phyloP scores from a whole-genome alignment of 2,888 invertebrate genomes.

The Eilema caniola region DNA sequence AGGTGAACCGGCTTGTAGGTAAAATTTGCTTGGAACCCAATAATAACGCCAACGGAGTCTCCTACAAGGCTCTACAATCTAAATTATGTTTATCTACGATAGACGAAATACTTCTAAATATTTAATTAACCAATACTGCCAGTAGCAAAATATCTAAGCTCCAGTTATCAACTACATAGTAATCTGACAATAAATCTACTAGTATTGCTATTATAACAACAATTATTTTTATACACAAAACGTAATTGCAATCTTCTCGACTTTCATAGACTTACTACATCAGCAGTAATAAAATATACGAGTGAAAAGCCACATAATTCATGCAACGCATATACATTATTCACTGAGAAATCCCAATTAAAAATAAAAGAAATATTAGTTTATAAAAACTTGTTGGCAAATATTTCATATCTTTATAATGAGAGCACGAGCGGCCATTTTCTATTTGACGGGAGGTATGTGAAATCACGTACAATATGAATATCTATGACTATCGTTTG shows the following conservation, averaged over 20 bases:
- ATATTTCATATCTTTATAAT: conserved; percentile 14
- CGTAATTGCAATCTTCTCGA: not conserved
- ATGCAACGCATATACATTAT: conserved; percentile 9
- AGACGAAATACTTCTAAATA: no score
- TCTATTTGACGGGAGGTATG: conserved; percentile 7
- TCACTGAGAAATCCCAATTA: conserved; percentile 18
- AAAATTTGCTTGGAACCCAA: no score
- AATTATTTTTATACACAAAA: not conserved
- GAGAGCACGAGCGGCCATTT: conserved; percentile 14
- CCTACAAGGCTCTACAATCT: no score
- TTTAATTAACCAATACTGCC: not conserved
- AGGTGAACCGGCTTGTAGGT: no score
- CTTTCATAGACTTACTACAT: conserved; percentile 3
- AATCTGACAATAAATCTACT: not conserved
- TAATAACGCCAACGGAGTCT: no score
- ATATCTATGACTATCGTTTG: not conserved
- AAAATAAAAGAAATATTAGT: conserved; percentile 14
- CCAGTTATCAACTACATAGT: not conserved
- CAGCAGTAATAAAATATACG: conserved; percentile 5
- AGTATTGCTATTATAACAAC: not conserved
- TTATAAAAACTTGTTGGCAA: conserved; percentile 11
- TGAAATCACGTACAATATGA: conserved; percentile 2
- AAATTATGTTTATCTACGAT: no score
- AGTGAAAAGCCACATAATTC: conserved; percentile 14
- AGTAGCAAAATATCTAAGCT: not conserved